These are phyloP conservation scores for Vanessa cardui DNA, from an alignment of 2,888 invertebrate species.

Conservation along the genomic window DNA sequence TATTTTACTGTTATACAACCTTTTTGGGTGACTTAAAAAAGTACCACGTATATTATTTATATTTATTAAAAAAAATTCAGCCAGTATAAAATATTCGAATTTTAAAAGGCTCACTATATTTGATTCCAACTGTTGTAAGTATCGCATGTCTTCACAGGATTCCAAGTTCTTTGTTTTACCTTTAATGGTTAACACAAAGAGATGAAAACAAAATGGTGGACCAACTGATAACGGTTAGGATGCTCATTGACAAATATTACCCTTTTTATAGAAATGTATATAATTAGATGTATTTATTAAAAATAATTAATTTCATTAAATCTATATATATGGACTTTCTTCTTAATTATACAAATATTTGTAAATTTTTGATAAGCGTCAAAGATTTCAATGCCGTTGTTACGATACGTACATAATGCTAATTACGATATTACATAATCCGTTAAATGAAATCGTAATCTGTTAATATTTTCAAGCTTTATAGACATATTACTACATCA, in stretches of 20 bases:
- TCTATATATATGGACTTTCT: not conserved
- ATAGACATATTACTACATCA: not conserved
- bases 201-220: slow-evolving; percentile 40
- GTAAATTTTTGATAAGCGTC: not conserved
- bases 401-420: not conserved
- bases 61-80: too few species aligned
- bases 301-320: too few species aligned
- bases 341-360: not conserved
- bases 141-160: not conserved
- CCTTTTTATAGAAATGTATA: not conserved
- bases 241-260: slow-evolving; percentile 30
- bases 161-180: slow-evolving; percentile 23
- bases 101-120: not conserved
- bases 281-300: too few species aligned
- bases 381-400: not conserved
- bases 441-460: not conserved
- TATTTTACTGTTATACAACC: too few species aligned
- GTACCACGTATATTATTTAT: too few species aligned
- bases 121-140: not conserved
- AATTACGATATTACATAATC: slow-evolving; percentile 6
- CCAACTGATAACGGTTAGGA: slow-evolving; percentile 27
- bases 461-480: not conserved
- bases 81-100: not conserved
- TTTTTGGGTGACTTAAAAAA: too few species aligned
- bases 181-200: slow-evolving; percentile 31